These are phyloP conservation scores for Rhabdomys pumilio DNA, from an alignment of 2,797 vertebrate species.

Conservation along the genomic window DNA sequence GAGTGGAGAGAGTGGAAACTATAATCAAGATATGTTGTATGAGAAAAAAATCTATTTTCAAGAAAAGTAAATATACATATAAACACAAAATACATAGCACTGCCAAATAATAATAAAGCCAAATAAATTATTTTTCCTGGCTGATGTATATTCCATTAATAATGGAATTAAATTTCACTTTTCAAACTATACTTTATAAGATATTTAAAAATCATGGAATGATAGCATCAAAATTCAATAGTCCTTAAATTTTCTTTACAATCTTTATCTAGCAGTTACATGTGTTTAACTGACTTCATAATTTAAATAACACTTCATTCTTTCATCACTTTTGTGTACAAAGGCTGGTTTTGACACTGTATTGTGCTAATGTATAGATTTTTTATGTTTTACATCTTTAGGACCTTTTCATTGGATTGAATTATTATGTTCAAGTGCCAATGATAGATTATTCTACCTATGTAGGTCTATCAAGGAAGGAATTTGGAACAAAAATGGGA, in stretches of 20 bases:
- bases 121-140: conserved; percentile 2
- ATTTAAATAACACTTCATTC: conserved; percentile 7
- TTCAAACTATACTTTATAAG: conserved; percentile 50
- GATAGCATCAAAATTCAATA: neutral
- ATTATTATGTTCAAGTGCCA: neutral
- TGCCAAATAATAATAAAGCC: neutral
- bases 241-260: neutral
- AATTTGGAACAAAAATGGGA: neutral
- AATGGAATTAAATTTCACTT: conserved; percentile 11
- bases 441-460: neutral
- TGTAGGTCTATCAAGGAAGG: neutral
- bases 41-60: neutral
- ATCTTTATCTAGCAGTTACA: neutral
- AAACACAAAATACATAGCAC: neutral
- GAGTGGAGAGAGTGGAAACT: neutral
- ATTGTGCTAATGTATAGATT: neutral
- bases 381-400: neutral
- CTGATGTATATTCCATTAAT: neutral
- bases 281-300: neutral
- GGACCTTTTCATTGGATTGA: neutral
- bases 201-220: neutral
- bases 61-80: neutral
- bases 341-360: neutral
- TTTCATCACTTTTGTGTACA: neutral
- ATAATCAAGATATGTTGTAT: neutral